Conservation (phyloP, 2,797 vertebrate species). For the Bradypodion ventrale region DNA sequence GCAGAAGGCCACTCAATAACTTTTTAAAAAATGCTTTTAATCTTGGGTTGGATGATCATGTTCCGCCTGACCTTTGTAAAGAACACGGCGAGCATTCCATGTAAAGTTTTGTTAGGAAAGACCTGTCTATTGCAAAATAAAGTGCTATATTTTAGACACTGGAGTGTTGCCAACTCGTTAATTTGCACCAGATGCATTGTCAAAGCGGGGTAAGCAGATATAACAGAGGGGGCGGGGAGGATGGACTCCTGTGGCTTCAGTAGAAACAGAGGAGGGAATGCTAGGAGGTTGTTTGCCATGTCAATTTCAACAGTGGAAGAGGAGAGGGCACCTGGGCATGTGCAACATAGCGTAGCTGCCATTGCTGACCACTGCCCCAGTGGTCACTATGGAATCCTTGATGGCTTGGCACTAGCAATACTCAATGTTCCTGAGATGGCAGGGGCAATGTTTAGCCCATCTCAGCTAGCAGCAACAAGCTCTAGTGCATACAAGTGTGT, state of each 20-base stretch:
- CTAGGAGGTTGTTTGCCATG: neutral
- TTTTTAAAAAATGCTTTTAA: neutral
- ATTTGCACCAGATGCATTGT: neutral
- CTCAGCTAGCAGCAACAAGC: neutral
- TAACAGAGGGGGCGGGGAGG: no score
- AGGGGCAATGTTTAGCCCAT: neutral
- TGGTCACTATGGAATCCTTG: neutral
- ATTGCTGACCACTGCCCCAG: neutral
- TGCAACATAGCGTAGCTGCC: no score
- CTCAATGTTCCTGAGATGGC: no score
- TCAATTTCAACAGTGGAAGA: neutral
- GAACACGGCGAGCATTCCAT: constrained; percentile 28
- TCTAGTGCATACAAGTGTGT: no score
- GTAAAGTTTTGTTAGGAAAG: constrained; percentile 51
- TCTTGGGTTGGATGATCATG: neutral
- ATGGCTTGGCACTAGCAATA: neutral
- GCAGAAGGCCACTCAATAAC: neutral
- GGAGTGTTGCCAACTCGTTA: neutral
- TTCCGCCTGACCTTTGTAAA: neutral
- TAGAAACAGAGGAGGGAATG: neutral
- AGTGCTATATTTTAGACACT: constrained; percentile 59
- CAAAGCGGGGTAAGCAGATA: neutral
- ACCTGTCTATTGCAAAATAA: constrained; percentile 58
- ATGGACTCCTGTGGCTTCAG: neutral
- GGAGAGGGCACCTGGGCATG: neutral